These are phyloP conservation scores for Periplaneta americana DNA, from an alignment of 1,140 invertebrate genomes.

Conservation along the genomic window DNA sequence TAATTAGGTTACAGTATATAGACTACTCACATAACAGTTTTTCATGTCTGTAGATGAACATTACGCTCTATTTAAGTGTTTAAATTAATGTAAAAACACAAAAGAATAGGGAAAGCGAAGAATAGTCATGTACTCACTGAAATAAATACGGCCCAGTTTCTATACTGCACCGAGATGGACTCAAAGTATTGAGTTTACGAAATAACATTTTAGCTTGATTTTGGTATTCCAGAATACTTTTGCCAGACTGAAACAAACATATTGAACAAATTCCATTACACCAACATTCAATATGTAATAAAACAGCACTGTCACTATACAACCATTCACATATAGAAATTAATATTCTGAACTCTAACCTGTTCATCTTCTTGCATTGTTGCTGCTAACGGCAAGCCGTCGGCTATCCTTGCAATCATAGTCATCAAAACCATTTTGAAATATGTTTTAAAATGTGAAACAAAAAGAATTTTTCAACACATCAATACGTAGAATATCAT, in stretches of 20 bases:
- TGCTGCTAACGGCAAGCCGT: constrained; percentile 92
- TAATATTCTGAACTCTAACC: constrained; percentile 46
- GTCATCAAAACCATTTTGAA: constrained; percentile 89
- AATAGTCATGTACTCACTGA: constrained; percentile 97
- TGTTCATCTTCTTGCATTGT: constrained; percentile 98
- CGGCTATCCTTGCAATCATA: constrained; percentile 91
- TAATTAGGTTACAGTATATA: too few species aligned
- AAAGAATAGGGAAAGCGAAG: too few species aligned
- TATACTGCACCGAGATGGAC: constrained; percentile 87
- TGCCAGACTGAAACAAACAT: constrained; percentile 67
- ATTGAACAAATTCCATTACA: constrained; percentile 5
- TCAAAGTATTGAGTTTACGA: constrained; percentile 81
- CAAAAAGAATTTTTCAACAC: not conserved
- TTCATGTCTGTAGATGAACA: too few species aligned
- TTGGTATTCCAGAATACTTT: constrained; percentile 93
- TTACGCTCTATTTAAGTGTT: too few species aligned
- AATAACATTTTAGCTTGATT: constrained; percentile 99
- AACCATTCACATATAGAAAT: not conserved
- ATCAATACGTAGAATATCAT: not conserved
- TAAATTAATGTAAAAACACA: too few species aligned
- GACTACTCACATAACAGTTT: too few species aligned
- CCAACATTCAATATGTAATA: not conserved
- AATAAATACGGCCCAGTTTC: constrained; percentile 96
- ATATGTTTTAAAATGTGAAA: not conserved
- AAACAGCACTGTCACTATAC: not conserved